Base-by-base conservation (phyloP, 2,797 vertebrate species). In the Oryzias dopingdopingensis region DNA sequence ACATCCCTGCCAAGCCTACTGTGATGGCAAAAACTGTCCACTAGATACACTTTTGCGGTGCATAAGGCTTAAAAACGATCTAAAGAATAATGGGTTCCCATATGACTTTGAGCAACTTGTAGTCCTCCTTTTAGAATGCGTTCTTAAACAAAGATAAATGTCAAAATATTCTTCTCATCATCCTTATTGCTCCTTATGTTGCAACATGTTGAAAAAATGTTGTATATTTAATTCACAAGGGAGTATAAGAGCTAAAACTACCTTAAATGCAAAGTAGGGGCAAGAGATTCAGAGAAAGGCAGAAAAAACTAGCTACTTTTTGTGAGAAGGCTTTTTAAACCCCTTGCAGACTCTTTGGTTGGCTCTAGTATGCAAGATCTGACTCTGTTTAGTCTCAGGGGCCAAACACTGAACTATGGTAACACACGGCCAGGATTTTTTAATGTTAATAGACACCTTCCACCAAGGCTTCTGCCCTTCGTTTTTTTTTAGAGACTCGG, bases 141-240 rank as follows among this genome's bases (percentile, higher is more conserved):
- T 77, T 68, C 32, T 37, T 59, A 60, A 75, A 81, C 59, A 48
- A 53, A 79, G 72, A 67, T 56, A 54, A 62, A 32, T 41, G 4
- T 26, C 43, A 45, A 52, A 14, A 3, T 50, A 46, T 67, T 66
- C 55, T 67, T 50, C 58, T 81, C 64, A 74, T 85, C 81, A 84
- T 87, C 61, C 56, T 72, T 68, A 67, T 84, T 79, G 78, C 70
- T 83, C 68, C 59, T 62, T 46, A 54, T 79, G 77, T 71, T 59
- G 62, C 60, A 63, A 70, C 71, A 74, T 80, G 84, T 75, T 71
- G 80, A 79, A 69, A 69, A 58, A 69, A 72, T 71, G 59, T 78
- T 75, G 78, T 59, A 42, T 51, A 76, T 46, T 7, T 77, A 75
- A 58, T 68, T 57, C 63, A 56, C 47, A n/a, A 42, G 75, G 62